Evolutionary conservation across 1,140 invertebrate genomes (phyloP).

Genomic region (Semibalanus balanoides): DNA sequence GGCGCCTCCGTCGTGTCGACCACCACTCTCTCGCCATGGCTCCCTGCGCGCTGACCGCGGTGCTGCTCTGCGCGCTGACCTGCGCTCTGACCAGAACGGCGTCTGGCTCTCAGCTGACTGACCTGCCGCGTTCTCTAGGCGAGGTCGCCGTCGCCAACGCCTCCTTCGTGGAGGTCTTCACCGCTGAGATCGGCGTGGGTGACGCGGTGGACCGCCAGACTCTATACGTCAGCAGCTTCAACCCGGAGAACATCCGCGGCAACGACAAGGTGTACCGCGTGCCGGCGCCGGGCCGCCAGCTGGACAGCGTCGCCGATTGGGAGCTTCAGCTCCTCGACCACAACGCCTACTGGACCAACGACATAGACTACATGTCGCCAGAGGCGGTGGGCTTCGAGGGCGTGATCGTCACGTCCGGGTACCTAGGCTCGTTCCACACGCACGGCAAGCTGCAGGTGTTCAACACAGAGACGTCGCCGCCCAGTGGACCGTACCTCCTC

Average conservation of each 20-base stretch:
- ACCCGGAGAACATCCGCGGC: slow-evolving; percentile 15
- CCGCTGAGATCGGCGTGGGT: slow-evolving; percentile 16
- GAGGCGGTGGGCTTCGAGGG: slow-evolving; percentile 20
- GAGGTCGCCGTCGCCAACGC: slow-evolving; percentile 9
- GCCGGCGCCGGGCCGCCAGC: slow-evolving; percentile 21
- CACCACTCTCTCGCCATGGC: background rate
- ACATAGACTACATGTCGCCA: slow-evolving; percentile 24
- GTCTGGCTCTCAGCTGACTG: background rate
- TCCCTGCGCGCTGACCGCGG: background rate
- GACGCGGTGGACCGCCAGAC: slow-evolving; percentile 21
- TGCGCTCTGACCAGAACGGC: too few species aligned
- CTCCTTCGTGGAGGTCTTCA: slow-evolving; percentile 24
- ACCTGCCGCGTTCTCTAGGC: background rate
- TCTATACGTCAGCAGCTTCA: slow-evolving; percentile 25
- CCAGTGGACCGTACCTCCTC: slow-evolving; percentile 20
- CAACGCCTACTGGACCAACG: slow-evolving; percentile 25
- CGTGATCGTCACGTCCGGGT: slow-evolving; percentile 29
- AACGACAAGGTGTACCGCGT: slow-evolving; percentile 21
- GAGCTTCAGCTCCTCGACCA: slow-evolving; percentile 22
- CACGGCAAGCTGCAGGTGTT: slow-evolving; percentile 30
- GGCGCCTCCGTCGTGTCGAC: too few species aligned
- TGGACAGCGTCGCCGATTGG: slow-evolving; percentile 23
- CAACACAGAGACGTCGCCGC: slow-evolving; percentile 19
- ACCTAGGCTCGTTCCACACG: slow-evolving; percentile 31
- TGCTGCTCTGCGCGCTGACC: background rate